Evolutionary conservation across 2,113 vertebrate species (phyloP).

Genomic region (Peromyscus polionotus): DNA sequence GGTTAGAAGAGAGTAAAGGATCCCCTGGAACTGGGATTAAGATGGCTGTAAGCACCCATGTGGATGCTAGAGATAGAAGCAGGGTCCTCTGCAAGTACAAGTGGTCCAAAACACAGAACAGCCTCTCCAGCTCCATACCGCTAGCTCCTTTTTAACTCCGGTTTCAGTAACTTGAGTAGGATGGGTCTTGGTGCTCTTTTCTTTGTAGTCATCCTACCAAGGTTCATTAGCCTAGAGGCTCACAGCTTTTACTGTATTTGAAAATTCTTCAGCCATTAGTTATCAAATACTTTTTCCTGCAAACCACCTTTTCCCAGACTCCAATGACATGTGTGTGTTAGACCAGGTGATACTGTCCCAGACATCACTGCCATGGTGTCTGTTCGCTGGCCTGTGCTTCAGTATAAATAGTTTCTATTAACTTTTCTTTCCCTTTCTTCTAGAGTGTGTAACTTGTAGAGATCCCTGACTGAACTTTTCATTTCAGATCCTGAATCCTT

Average conservation of each 20-base stretch:
- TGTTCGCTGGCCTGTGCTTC: not conserved
- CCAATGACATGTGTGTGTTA: not conserved
- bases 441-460: not conserved
- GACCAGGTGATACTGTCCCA: not conserved
- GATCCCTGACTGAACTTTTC: not conserved
- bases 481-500: not conserved
- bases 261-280: constrained; percentile 1
- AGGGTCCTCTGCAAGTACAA: not conserved
- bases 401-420: constrained; percentile 32
- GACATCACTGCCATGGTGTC: not conserved
- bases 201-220: not conserved
- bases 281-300: constrained; percentile 35
- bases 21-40: not conserved
- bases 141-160: not conserved
- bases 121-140: not conserved
- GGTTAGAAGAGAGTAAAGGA: not conserved
- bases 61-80: not conserved
- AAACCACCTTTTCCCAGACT: not conserved
- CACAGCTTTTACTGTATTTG: not conserved
- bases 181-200: not conserved
- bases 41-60: not conserved
- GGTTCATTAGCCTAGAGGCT: not conserved
- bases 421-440: not conserved
- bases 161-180: constrained; percentile 14
- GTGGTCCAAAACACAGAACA: not conserved